A percentile compares a stretch with the other conserved stretches of the same genome.
Conservation (phyloP, 2,113 vertebrate species). For the Pachyramphus minor region DNA sequence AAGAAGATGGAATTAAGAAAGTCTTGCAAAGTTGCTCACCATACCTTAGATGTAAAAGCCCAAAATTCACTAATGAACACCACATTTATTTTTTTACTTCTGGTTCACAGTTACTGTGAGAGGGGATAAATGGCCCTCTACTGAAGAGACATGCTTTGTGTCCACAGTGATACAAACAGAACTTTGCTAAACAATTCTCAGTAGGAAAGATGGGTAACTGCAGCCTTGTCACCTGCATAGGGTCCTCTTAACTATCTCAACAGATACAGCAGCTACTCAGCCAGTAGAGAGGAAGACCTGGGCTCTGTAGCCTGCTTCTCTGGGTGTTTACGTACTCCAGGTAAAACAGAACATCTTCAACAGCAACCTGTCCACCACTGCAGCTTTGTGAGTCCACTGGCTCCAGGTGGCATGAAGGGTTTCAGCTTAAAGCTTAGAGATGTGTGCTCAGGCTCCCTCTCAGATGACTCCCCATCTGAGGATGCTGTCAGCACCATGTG, state of each 20-base stretch:
- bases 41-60: neutral
- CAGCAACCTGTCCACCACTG: neutral
- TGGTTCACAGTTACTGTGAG: neutral
- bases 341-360: neutral
- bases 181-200: neutral
- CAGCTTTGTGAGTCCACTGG: neutral
- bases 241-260: neutral
- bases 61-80: fast-evolving
- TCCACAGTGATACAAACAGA: fast-evolving
- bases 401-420: neutral
- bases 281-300: neutral
- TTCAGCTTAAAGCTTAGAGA: neutral
- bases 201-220: neutral
- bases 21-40: neutral
- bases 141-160: neutral
- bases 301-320: neutral
- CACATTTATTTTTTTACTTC: neutral
- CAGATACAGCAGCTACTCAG: neutral
- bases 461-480: neutral
- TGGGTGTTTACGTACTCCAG: fast-evolving
- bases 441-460: neutral
- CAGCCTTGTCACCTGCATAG: neutral
- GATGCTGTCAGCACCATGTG: neutral
- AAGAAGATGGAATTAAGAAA: neutral
- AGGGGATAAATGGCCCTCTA: neutral